These are phyloP conservation scores for Tetragnatha montana DNA, from an alignment of 2,888 invertebrate genomes.

Conservation along the genomic window DNA sequence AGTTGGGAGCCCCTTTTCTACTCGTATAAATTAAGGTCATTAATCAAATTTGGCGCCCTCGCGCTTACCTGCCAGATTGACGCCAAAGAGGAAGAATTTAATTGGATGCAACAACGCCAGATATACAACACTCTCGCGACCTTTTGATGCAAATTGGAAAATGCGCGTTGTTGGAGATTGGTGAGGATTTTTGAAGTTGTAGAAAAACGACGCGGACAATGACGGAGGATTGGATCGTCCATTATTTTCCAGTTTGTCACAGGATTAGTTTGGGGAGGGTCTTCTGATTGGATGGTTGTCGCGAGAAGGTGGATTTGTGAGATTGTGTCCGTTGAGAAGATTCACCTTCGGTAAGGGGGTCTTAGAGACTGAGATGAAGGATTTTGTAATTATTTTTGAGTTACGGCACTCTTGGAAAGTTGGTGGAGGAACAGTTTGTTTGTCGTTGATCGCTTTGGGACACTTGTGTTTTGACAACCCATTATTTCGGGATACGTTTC, in stretches of 20 bases:
- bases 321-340: not conserved
- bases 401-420: not conserved
- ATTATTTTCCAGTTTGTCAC: not conserved
- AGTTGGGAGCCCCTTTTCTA: conserved; percentile 7
- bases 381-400: not conserved
- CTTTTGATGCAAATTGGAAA: conserved; percentile 16
- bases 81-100: not conserved
- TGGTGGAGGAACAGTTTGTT: not conserved
- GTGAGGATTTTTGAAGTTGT: not conserved
- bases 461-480: no score
- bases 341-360: not conserved
- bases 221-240: not conserved
- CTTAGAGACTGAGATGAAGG: not conserved
- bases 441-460: no score
- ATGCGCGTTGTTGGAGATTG: not conserved
- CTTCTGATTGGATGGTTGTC: no score
- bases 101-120: not conserved
- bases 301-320: not conserved
- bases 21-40: conserved; percentile 35
- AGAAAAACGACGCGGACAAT: not conserved
- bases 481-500: no score
- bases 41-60: conserved; percentile 33
- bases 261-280: not conserved
- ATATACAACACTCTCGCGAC: not conserved
- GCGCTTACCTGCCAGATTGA: conserved; percentile 1